Evolutionary conservation across 2,888 invertebrate species (phyloP).

Genomic region (Melinopterus prodromus): DNA sequence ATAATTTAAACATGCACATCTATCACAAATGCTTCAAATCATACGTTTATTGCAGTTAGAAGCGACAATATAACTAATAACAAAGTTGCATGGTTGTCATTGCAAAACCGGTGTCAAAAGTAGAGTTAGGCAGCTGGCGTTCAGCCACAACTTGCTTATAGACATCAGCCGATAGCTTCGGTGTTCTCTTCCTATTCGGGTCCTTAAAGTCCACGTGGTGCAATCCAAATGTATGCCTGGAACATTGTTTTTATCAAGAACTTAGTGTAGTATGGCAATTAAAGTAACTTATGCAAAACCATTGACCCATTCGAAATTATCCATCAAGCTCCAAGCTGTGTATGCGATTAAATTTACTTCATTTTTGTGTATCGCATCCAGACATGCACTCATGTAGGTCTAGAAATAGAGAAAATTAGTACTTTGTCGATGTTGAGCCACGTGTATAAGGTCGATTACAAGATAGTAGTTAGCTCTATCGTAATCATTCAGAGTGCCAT

Average conservation of each 20-base stretch:
- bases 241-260: not conserved
- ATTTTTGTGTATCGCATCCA: constrained; percentile 63
- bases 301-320: constrained; percentile 79
- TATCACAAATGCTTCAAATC: no score
- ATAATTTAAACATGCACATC: no score
- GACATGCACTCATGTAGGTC: constrained; percentile 59
- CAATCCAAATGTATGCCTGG: constrained; percentile 65
- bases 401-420: constrained; percentile 31
- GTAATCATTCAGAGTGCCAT: constrained; percentile 30
- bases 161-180: constrained; percentile 67
- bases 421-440: not conserved
- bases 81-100: not conserved
- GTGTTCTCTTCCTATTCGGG: constrained; percentile 63
- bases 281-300: constrained; percentile 70
- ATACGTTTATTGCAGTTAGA: no score
- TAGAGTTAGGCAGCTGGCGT: constrained; percentile 40
- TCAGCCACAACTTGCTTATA: constrained; percentile 63
- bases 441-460: constrained; percentile 14
- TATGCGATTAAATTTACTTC: constrained; percentile 69
- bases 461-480: constrained; percentile 31
- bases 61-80: not conserved
- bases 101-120: constrained; percentile 8
- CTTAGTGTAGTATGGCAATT: not conserved
- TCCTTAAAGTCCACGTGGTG: constrained; percentile 70
- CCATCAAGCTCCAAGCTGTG: constrained; percentile 78